Conservation (phyloP, 1,140 invertebrate genomes). For the Drosophila nikananu region DNA sequence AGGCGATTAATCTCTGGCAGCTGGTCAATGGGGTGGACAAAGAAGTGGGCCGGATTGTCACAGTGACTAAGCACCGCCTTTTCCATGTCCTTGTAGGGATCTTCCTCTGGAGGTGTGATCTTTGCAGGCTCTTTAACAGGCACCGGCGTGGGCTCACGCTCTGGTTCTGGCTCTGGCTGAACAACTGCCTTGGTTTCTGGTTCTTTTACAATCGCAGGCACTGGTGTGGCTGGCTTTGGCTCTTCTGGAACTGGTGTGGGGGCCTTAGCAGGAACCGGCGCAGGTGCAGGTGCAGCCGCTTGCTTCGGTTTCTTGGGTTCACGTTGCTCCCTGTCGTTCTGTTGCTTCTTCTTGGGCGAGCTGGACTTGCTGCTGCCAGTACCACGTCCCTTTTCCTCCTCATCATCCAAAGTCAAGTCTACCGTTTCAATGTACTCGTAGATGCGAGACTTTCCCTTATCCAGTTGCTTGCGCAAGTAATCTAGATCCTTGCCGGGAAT, state of each 20-base stretch:
- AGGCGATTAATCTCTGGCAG: slow-evolving; percentile 86
- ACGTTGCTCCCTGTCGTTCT: slow-evolving; percentile 27
- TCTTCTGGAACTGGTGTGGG: slow-evolving; percentile 23
- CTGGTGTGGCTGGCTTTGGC: slow-evolving; percentile 12
- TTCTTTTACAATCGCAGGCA: not conserved
- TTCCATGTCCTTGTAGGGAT: slow-evolving; percentile 77
- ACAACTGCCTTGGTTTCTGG: not conserved
- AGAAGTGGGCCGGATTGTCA: slow-evolving; percentile 89
- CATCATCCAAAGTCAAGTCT: slow-evolving; percentile 75
- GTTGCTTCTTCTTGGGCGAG: slow-evolving; percentile 48
- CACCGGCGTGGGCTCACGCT: not conserved
- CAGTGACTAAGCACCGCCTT: slow-evolving; percentile 88
- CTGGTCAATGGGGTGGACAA: slow-evolving; percentile 87
- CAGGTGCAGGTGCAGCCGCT: not conserved
- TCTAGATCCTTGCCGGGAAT: slow-evolving; percentile 66
- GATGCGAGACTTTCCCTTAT: slow-evolving; percentile 70
- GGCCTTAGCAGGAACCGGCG: not conserved
- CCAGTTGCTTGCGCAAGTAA: slow-evolving; percentile 74
- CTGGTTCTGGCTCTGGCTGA: not conserved
- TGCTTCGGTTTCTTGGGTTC: slow-evolving; percentile 28
- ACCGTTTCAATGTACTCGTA: slow-evolving; percentile 81
- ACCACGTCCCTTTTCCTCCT: slow-evolving; percentile 54
- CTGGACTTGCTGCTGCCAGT: slow-evolving; percentile 31
- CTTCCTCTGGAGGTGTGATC: slow-evolving; percentile 35
- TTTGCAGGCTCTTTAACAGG: slow-evolving; percentile 4